phyloP scores from a whole-genome alignment of 1,140 invertebrate species.

The Lethocerus indicus region DNA sequence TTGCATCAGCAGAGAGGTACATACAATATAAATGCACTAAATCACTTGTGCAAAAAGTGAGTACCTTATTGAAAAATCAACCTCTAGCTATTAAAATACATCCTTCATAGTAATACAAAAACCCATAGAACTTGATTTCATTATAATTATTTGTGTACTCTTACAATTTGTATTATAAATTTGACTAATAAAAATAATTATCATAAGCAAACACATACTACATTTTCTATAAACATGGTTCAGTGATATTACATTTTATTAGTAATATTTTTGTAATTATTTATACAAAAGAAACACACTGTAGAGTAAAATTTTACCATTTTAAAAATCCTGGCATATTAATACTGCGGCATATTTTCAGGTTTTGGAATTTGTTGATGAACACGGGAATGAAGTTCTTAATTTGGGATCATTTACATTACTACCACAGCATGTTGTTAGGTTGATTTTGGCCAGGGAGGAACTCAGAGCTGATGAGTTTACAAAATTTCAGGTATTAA shows the following conservation, averaged over 20 bases:
- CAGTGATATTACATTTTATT: neutral
- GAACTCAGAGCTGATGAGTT: conserved; percentile 83
- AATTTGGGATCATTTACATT: conserved; percentile 72
- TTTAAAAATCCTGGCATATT: no score
- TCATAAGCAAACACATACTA: neutral
- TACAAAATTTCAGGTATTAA: conserved; percentile 74
- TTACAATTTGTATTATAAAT: no score
- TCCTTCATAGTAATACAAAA: no score
- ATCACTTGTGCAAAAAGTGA: conserved; percentile 68
- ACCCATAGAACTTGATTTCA: no score
- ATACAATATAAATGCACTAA: conserved; percentile 94
- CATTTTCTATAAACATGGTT: neutral
- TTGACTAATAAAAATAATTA: neutral
- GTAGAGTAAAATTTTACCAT: neutral
- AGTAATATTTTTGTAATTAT: neutral
- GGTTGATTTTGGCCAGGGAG: conserved; percentile 72
- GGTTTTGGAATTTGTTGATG: conserved; percentile 85
- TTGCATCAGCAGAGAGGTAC: conserved; percentile 82
- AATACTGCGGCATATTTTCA: conserved; percentile 24
- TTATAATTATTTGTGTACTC: no score
- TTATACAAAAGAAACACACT: neutral
- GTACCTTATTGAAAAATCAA: no score
- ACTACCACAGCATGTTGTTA: conserved; percentile 77
- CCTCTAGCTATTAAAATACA: no score
- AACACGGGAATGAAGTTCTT: conserved; percentile 81